Percentiles rank a stretch among this genome's conserved stretches.
These are phyloP conservation scores for Apodemus speciosus DNA, from an alignment of 2,113 vertebrate species.

Conservation along the genomic window DNA sequence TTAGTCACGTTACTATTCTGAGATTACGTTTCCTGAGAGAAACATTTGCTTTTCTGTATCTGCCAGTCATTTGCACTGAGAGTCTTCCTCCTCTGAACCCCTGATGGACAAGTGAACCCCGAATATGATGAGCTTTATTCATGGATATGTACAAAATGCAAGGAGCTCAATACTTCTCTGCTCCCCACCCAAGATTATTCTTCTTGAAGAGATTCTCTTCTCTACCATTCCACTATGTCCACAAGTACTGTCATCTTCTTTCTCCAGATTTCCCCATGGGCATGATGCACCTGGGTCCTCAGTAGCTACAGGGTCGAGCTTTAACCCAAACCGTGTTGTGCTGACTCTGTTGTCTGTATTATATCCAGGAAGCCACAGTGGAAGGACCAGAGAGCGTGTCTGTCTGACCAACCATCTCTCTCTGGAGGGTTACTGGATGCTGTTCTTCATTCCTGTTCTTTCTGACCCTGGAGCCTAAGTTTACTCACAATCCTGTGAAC, in stretches of 20 bases:
- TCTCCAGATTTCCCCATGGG: background rate
- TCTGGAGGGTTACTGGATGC: background rate
- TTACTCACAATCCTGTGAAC: background rate
- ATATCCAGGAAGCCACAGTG: background rate
- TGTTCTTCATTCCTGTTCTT: background rate
- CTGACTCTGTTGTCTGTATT: background rate
- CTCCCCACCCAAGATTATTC: background rate
- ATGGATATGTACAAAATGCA: background rate
- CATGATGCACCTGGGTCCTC: background rate
- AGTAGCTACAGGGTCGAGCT: background rate
- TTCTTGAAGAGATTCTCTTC: background rate
- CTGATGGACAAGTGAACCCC: background rate
- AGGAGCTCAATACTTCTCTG: background rate
- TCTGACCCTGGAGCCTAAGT: background rate
- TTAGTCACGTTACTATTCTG: slow-evolving; percentile 34
- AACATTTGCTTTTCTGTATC: background rate
- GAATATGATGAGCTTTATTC: background rate
- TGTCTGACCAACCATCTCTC: background rate
- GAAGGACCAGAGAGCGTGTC: background rate
- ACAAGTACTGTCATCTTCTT: background rate
- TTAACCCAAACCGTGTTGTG: background rate
- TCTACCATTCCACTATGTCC: background rate
- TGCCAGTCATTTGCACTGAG: background rate
- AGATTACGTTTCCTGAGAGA: slow-evolving; percentile 25
- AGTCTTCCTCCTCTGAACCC: accelerated